Evolutionary conservation across 2,797 vertebrate genomes (phyloP).

Genomic region (Lophius americanus): DNA sequence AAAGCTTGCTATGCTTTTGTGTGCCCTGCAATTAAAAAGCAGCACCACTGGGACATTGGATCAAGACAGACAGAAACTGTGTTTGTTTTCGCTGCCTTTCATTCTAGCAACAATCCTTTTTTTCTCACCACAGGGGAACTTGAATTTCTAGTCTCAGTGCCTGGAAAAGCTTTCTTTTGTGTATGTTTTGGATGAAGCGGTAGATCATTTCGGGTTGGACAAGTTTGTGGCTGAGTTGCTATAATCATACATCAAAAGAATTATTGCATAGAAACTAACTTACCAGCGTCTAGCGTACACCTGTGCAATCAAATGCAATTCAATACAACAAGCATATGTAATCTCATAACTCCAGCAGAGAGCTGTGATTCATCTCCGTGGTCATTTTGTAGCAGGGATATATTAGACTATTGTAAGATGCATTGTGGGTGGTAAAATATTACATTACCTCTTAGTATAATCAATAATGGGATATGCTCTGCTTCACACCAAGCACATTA

Average conservation of each 20-base stretch:
- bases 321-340: slow-evolving; percentile 4
- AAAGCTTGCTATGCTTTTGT: slow-evolving; percentile 24
- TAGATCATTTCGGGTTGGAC: slow-evolving; percentile 13
- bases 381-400: slow-evolving; percentile 6
- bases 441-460: neutral
- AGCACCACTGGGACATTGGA: neutral
- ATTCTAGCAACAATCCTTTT: slow-evolving; percentile 29
- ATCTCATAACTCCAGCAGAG: slow-evolving; percentile 7
- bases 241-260: slow-evolving; percentile 10
- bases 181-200: slow-evolving; percentile 30
- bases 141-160: slow-evolving; percentile 11
- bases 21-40: slow-evolving; percentile 44
- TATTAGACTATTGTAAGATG: slow-evolving; percentile 2
- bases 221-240: slow-evolving; percentile 23
- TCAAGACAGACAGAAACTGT: slow-evolving; percentile 35
- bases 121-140: slow-evolving; percentile 26
- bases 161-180: slow-evolving; percentile 34
- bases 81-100: slow-evolving; percentile 33
- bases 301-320: slow-evolving; percentile 34
- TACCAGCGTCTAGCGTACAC: neutral
- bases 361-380: slow-evolving; percentile 26
- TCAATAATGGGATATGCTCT: neutral
- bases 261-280: slow-evolving; percentile 23
- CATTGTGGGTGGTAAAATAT: neutral
- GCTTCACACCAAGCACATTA: neutral